Base-by-base conservation (phyloP, 2,797 vertebrate genomes). In the Alosa sapidissima region DNA sequence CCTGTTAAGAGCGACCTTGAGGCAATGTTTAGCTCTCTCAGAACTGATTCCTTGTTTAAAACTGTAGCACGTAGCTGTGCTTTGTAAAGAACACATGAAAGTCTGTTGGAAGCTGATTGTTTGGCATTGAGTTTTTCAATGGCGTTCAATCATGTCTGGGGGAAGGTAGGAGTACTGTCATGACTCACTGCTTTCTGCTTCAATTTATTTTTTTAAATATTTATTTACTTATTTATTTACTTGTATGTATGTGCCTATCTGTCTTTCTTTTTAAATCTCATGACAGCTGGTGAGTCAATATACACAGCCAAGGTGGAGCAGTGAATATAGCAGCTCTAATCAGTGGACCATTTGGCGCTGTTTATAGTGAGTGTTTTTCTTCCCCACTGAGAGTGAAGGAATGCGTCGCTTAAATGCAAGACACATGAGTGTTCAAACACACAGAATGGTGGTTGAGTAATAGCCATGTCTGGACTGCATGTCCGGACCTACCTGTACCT, bases 181-280 rank as follows among this genome's bases (percentile, higher is more conserved):
- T 92, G 87, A 91, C 88, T 91, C 90, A 91, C 48, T 3, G 82
- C 54, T 81, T 75, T 87, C 36, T 81, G 72, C 60, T 72, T 88
- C 28, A 65, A 11, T 84, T 81, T 58, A 51, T 72, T 36, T 48
- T 48, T 28, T 28, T 28, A 28, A 28, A 28, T 58, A 2, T 54
- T 28, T 28, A 28, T 28, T 28, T 28, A 28, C 28, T 28, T 28
- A 28, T 28, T 28, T 28, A 28, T 28, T 28, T 28, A 28, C 28
- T 28, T 28, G 11, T 54, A 14, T 54, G 11, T 54, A 14, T 84
- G 86, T 86, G 87, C 88, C 75, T 88, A 41, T 87, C 68, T 75
- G 68, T 75, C 36, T 75, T 75, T 41, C 45, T 28, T 86, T 21
- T 82, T 45, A 81, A 36, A 52, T 84, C 83, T 68, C 84, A 49